These are phyloP conservation scores for Eucriotettix oculatus DNA, from an alignment of 2,888 invertebrate species.

Conservation along the genomic window DNA sequence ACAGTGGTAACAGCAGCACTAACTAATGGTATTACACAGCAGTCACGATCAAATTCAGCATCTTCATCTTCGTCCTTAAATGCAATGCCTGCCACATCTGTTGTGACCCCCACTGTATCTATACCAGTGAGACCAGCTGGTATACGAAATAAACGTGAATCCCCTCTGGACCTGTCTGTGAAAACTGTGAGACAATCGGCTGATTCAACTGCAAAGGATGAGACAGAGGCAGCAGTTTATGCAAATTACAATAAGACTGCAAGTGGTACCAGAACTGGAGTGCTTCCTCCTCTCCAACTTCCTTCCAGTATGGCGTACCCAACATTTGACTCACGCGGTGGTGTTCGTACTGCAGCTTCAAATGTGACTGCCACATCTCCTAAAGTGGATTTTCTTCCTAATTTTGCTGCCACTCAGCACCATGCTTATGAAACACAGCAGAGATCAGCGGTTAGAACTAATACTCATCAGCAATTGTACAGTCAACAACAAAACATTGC, in stretches of 20 bases:
- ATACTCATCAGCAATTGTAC: constrained; percentile 16
- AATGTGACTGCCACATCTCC: constrained; percentile 27
- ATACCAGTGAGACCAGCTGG: background rate
- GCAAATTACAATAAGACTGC: constrained; percentile 6
- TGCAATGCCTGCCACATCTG: no score
- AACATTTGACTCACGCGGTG: constrained; percentile 15
- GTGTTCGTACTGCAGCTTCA: constrained; percentile 11
- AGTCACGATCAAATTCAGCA: background rate
- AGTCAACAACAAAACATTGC: constrained; percentile 15
- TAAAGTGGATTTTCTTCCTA: constrained; percentile 63
- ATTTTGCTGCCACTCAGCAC: constrained; percentile 36
- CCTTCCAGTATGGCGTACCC: constrained; percentile 17
- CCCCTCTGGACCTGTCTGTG: constrained; percentile 73
- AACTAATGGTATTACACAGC: background rate
- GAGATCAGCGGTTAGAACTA: background rate
- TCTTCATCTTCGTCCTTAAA: background rate
- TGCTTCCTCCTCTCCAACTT: constrained; percentile 17
- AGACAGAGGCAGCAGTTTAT: constrained; percentile 25
- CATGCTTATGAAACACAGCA: background rate
- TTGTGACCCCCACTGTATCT: background rate
- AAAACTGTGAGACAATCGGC: constrained; percentile 79
- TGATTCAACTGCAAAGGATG: constrained; percentile 66
- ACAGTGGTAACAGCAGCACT: constrained; percentile 1
- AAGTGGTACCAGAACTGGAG: constrained; percentile 11
- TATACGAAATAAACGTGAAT: constrained; percentile 42